These are phyloP conservation scores for Caenorhabditis panamensis DNA, from an alignment of 2,888 invertebrate species.

Conservation along the genomic window DNA sequence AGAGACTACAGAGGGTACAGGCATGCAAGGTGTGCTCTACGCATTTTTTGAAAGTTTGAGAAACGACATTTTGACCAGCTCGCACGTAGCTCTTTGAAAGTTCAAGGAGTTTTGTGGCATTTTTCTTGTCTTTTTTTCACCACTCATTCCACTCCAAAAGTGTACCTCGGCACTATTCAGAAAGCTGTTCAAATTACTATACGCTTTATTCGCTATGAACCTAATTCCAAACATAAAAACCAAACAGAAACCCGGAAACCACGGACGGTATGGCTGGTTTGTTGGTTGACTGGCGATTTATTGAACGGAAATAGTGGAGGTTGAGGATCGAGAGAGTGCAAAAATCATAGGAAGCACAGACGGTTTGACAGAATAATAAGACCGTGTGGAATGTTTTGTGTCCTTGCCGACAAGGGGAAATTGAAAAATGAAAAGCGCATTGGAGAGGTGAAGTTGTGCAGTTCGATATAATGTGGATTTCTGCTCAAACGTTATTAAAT, in stretches of 20 bases:
- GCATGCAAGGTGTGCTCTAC: slow-evolving; percentile 14
- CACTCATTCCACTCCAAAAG: no score
- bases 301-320: slow-evolving; percentile 47
- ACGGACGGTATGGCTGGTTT: slow-evolving; percentile 23
- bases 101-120: not conserved
- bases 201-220: no score
- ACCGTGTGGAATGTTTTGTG: slow-evolving; percentile 26
- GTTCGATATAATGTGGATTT: no score
- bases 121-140: not conserved
- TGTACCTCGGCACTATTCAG: no score
- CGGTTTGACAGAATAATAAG: slow-evolving; percentile 33
- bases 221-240: not conserved
- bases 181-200: no score
- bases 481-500: no score
- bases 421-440: not conserved
- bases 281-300: slow-evolving; percentile 50
- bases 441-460: not conserved
- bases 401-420: not conserved
- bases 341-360: slow-evolving; percentile 20
- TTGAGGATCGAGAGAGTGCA: slow-evolving; percentile 15
- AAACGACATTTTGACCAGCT: slow-evolving; percentile 1
- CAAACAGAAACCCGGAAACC: slow-evolving; percentile 44
- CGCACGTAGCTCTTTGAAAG: not conserved
- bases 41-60: slow-evolving; percentile 11
- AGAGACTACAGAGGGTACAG: slow-evolving; percentile 25